These are phyloP conservation scores for Drosophila funebris DNA, from an alignment of 1,140 invertebrate genomes.

Conservation along the genomic window DNA sequence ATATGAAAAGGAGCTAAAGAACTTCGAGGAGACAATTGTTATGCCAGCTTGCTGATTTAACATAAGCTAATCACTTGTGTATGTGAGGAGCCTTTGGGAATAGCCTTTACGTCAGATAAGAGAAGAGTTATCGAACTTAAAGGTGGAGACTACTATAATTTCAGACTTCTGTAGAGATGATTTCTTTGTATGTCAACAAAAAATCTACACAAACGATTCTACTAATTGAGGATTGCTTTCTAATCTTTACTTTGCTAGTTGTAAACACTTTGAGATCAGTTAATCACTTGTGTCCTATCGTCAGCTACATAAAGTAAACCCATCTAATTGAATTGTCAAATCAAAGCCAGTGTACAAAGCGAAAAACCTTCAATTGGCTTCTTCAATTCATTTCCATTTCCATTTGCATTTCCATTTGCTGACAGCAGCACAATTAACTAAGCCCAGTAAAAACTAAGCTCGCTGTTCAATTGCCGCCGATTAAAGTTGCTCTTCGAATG, in stretches of 20 bases:
- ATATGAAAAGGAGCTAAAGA: too few species aligned
- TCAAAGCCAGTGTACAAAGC: background rate
- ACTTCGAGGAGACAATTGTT: too few species aligned
- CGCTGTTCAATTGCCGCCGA: constrained; percentile 63
- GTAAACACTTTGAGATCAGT: background rate
- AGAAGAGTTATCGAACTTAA: too few species aligned
- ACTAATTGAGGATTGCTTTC: background rate
- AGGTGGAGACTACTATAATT: too few species aligned
- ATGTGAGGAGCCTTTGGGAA: too few species aligned
- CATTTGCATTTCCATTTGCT: constrained; percentile 46
- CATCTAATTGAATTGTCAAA: constrained; percentile 70
- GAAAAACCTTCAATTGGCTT: constrained; percentile 18
- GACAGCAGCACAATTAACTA: constrained; percentile 56
- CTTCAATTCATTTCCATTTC: constrained; percentile 6
- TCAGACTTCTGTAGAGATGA: too few species aligned
- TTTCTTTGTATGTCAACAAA: too few species aligned
- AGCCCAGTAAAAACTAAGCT: constrained; percentile 28
- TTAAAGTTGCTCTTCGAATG: constrained; percentile 44
- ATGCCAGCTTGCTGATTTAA: too few species aligned
- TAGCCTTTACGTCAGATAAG: too few species aligned
- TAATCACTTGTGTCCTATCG: constrained; percentile 18
- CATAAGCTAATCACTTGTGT: too few species aligned
- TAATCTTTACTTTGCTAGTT: background rate
- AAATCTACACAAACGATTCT: background rate
- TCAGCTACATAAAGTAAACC: background rate